Evolutionary conservation across 2,888 invertebrate species (phyloP), one percentile per base, ranked within the genome.

Genomic region (Gibbula magus): DNA sequence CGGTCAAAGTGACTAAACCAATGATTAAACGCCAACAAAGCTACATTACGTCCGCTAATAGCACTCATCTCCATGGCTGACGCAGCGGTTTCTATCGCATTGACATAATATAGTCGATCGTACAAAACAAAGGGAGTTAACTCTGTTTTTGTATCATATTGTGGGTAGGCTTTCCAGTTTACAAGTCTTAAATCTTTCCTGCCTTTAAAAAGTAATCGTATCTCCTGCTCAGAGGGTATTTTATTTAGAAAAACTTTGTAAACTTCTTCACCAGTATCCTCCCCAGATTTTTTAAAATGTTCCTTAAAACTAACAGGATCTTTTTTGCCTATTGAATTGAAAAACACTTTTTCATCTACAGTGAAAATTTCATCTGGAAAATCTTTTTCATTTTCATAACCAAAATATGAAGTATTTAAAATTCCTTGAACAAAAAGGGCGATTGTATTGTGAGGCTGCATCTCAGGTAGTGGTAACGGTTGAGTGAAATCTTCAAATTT

Each of bases 1-100:
- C 88, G 89, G 81, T 91, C 90, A 73, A 88, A 85, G 45, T 86
- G 82, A 18, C 87, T 87, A 73, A 84, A 82, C 88, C 90, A 91
- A 61, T 92, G 88, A 75, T 94, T 93, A 82, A 93, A 91, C 0
- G 94, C 93, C 67, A 95, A 90, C 75, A 95, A 91, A 13, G 95
- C 95, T 35, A 94, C 94, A 92, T 95, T 95, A 88, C 94, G 93
- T 2, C 94, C 95, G 61, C 94, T 94, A 81, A 95, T 94, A 8
- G 93, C 93, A 88, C 94, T 94, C 95, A 95, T 95, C 92, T 95
- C 95, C 94, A 95, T 95, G 0, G 95, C 95, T 88, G 95, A 95
- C 0, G 95, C 95, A 1, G 94, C 94, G 94, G 94, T 94, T 89
- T 95, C 95, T 77, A 95, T 94, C 5, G 94, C 94, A 92, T 95